Conservation (phyloP, 2,113 vertebrate species). For the Scomber japonicus region DNA sequence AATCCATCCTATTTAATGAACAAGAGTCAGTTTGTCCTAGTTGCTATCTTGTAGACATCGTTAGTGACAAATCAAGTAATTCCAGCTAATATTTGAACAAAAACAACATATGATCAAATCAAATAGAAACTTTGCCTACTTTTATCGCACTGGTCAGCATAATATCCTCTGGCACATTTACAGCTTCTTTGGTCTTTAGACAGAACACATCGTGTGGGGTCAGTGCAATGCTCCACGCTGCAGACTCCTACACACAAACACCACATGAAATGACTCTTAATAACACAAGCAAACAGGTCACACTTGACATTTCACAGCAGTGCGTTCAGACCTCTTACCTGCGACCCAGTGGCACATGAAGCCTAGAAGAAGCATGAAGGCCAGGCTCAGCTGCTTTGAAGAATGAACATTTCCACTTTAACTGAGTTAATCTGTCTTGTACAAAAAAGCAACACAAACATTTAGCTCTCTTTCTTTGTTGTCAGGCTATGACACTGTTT, state of each 20-base stretch:
- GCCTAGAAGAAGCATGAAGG: constrained; percentile 55
- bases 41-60: too few species aligned
- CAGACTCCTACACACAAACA: constrained; percentile 70
- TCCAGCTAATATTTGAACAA: too few species aligned
- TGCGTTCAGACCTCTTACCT: constrained; percentile 56
- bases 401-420: background rate
- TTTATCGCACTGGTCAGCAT: constrained; percentile 78
- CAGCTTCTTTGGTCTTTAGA: constrained; percentile 70
- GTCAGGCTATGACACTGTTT: background rate
- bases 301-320: fast-evolving
- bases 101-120: too few species aligned
- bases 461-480: background rate
- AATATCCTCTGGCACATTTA: constrained; percentile 75
- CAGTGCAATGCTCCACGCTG: constrained; percentile 65
- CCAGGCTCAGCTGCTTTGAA: constrained; percentile 53
- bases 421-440: background rate
- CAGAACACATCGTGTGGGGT: constrained; percentile 63
- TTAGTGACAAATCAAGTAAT: too few species aligned
- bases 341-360: constrained; percentile 13
- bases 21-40: too few species aligned
- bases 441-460: background rate
- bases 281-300: background rate
- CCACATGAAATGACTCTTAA: fast-evolving
- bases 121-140: constrained; percentile 37
- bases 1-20: too few species aligned